Evolutionary conservation across 2,797 vertebrate genomes (phyloP).

Genomic region (Cottoperca gobio): DNA sequence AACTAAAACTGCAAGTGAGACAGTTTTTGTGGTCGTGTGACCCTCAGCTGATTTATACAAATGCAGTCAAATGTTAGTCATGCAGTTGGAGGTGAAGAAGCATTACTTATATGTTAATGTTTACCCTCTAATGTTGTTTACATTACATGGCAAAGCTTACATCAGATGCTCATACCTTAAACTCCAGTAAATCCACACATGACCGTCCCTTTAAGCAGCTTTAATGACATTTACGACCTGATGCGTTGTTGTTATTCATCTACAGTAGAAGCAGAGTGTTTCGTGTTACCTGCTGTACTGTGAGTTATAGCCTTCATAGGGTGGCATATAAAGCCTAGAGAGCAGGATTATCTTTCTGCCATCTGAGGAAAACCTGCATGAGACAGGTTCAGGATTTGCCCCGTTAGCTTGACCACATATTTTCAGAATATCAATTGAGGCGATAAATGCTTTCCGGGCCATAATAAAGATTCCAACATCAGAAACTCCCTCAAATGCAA

Average conservation of each 20-base stretch:
- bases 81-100: not conserved
- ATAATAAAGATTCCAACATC: conserved; percentile 24
- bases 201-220: not conserved
- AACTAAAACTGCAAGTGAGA: not conserved
- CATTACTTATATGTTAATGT: not conserved
- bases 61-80: not conserved
- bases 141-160: not conserved
- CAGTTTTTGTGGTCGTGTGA: not conserved
- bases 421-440: conserved; percentile 30
- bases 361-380: conserved; percentile 16
- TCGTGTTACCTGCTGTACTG: not conserved
- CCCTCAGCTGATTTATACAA: not conserved
- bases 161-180: not conserved
- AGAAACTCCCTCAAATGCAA: conserved; percentile 15
- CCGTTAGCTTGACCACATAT: conserved; percentile 27
- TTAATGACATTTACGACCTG: not conserved
- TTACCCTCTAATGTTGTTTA: not conserved
- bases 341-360: conserved; percentile 12
- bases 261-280: not conserved
- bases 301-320: not conserved
- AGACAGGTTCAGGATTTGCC: conserved; percentile 22
- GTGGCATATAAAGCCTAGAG: not conserved
- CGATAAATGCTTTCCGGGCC: conserved; percentile 10
- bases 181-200: not conserved
- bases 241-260: not conserved